Evolutionary conservation across 2,888 invertebrate species (phyloP).

Genomic region (Microctonus hyperodae): DNA sequence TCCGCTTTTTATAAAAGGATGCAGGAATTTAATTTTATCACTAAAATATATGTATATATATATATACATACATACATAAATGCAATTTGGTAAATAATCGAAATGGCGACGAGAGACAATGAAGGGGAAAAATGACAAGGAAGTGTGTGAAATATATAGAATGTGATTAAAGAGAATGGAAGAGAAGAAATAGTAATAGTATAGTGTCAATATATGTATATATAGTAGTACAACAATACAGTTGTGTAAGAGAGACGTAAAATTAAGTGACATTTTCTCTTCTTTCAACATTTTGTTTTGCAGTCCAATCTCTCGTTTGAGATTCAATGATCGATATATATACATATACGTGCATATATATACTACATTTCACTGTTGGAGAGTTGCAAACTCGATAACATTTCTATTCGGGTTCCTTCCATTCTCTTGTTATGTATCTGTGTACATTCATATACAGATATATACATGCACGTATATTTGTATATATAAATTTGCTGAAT

Average conservation of each 20-base stretch:
- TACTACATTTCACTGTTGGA: constrained; percentile 14
- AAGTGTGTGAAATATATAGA: background rate
- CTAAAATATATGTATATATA: too few species aligned
- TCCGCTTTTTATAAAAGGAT: constrained; percentile 4
- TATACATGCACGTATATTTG: background rate
- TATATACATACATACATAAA: background rate
- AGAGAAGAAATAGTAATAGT: background rate
- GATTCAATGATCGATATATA: constrained; percentile 12
- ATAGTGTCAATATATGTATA: background rate
- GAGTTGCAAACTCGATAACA: constrained; percentile 34
- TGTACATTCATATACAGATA: background rate
- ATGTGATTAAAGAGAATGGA: background rate
- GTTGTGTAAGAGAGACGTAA: background rate
- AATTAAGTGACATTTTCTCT: constrained; percentile 3
- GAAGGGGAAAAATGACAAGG: background rate
- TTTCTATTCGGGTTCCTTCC: constrained; percentile 18
- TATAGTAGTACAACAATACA: background rate
- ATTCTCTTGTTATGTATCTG: constrained; percentile 17
- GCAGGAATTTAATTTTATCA: constrained; percentile 16
- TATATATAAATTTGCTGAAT: too few species aligned
- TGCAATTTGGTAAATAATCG: constrained; percentile 25
- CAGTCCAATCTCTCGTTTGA: constrained; percentile 28
- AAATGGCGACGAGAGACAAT: constrained; percentile 28
- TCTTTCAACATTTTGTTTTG: constrained; percentile 11
- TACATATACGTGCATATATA: too few species aligned